A percentile compares a stretch with the other conserved stretches of the same genome.
These are phyloP conservation scores for Drosophila repleta DNA, from an alignment of 1,140 invertebrate genomes.

Conservation along the genomic window DNA sequence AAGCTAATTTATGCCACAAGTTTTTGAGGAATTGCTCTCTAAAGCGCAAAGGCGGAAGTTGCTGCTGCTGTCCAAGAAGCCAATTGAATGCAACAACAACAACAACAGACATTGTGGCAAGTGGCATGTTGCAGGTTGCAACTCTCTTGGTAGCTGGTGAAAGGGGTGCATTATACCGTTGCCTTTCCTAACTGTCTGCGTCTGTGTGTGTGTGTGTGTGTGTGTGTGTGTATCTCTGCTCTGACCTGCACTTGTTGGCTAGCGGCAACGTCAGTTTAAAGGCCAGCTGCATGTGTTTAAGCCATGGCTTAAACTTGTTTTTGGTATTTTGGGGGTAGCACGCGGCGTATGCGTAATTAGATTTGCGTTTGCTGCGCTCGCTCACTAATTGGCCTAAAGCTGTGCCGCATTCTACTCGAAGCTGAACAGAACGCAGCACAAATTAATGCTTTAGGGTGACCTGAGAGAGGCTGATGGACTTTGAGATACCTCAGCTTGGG, in stretches of 20 bases:
- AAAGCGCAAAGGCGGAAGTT: conserved; percentile 67
- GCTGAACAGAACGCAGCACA: neutral
- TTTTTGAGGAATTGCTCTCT: conserved; percentile 45
- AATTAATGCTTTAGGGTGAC: neutral
- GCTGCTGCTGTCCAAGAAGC: conserved; percentile 52
- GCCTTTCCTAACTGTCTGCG: neutral
- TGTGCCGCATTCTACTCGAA: conserved; percentile 37
- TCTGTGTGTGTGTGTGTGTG: no score
- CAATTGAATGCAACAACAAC: conserved; percentile 66
- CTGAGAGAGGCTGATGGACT: neutral
- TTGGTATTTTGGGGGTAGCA: conserved; percentile 29
- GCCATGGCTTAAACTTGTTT: conserved; percentile 43
- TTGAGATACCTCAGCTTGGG: neutral
- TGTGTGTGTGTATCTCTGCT: neutral
- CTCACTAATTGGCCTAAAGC: conserved; percentile 66
- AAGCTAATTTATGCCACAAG: conserved; percentile 69
- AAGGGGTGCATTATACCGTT: conserved; percentile 36
- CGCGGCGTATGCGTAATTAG: conserved; percentile 72
- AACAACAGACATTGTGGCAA: conserved; percentile 27
- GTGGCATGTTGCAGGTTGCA: conserved; percentile 52
- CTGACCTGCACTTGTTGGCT: conserved; percentile 43
- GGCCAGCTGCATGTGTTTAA: conserved; percentile 27
- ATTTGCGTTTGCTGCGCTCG: conserved; percentile 55
- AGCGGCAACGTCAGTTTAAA: conserved; percentile 4
- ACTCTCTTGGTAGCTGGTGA: conserved; percentile 30